phyloP scores from a whole-genome alignment of 1,140 invertebrate genomes.

The Trichonephila clavipes region DNA sequence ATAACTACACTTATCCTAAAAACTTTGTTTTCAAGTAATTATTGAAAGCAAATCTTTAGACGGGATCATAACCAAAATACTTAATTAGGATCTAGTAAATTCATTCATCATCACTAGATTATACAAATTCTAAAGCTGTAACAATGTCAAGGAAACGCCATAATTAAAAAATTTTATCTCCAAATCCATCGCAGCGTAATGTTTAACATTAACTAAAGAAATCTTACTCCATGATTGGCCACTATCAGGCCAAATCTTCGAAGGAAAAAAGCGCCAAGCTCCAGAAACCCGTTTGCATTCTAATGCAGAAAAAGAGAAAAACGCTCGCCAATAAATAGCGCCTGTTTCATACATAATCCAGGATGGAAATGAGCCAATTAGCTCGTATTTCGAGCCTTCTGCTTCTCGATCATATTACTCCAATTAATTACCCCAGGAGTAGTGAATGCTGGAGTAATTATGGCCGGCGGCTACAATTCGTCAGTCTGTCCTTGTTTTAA shows the following conservation, averaged over 20 bases:
- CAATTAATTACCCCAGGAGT: constrained; percentile 69
- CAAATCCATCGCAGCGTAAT: no score
- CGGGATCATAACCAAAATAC: no score
- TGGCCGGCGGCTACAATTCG: constrained; percentile 61
- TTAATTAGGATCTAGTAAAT: no score
- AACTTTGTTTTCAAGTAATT: no score
- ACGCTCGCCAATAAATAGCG: constrained; percentile 16
- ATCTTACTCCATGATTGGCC: not conserved
- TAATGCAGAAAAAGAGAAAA: constrained; percentile 7
- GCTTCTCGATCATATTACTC: constrained; percentile 67
- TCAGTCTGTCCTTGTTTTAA: constrained; percentile 46
- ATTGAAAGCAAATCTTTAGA: no score
- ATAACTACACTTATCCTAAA: no score
- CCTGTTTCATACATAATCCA: constrained; percentile 60
- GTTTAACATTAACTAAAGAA: no score
- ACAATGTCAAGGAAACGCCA: no score
- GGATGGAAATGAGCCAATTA: constrained; percentile 74
- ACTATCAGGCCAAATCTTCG: not conserved
- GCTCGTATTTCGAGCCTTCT: constrained; percentile 45
- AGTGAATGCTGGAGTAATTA: constrained; percentile 66
- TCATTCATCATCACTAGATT: no score
- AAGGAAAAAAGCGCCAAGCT: not conserved
- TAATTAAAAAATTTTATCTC: no score
- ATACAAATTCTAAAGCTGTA: no score
- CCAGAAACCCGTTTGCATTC: not conserved